Base-by-base conservation (phyloP, 2,797 vertebrate species). In the Anomalospiza imberbis region DNA sequence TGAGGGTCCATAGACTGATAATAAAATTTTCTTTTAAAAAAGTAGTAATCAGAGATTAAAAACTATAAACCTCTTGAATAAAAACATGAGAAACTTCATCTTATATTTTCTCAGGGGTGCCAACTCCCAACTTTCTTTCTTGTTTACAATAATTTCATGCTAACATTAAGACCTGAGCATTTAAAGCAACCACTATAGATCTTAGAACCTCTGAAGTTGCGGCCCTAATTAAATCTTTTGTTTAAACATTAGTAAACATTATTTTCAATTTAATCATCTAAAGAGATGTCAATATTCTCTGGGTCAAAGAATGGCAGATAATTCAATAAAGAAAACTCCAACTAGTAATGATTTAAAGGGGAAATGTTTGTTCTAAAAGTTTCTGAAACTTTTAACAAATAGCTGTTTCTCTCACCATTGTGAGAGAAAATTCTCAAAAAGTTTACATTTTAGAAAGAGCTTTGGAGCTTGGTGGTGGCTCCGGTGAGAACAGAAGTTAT, bases 41-140 rank as follows among this genome's bases (percentile, higher is more conserved):
- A 45, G 2, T 25, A 68, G 3, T 31, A 66, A 50, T 70, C 18
- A 74, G 29, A 60, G 4, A 78, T 54, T 70, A 81, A 4, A 34
- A 75, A 13, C 16, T 38, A 9, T 44, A 21, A 1, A 22, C 2
- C 3, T 51, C 29, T 45, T 2, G 2, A 51, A 4, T 36, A n/a
- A 75, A 85, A 90, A 36, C 9, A 75, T 11, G 12, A 54, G 11
- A 72, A 88, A 84, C 18, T 26, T 86, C 22, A 68, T 25, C 15
- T 40, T 78, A 24, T 65, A 57, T 88, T 91, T 58, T 61, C 24
- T 58, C 68, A 66, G 13, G 6, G 32, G 6, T 91, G 31, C 21
- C 29, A 76, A 15, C 9, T 58, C 45, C 7, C 4, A 21, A 50
- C 5, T 63, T 85, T 32, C 38, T 76, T 15, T 54, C 38, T 65